Evolutionary conservation across 53 echinoderm and acorn worm species (phyloP).

Genomic region (Stichopus horrens): DNA sequence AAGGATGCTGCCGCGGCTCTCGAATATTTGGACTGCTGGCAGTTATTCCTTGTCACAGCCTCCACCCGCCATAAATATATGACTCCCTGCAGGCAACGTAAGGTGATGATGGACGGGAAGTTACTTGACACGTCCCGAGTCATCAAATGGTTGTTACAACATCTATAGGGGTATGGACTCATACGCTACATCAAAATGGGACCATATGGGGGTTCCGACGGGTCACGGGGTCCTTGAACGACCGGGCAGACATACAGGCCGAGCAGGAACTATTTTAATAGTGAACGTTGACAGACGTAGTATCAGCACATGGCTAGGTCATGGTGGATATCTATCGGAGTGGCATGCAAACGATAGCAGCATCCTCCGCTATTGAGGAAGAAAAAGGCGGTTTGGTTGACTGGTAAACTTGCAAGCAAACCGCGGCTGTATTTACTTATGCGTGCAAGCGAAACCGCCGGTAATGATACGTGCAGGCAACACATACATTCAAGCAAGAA

Average conservation of each 20-base stretch:
- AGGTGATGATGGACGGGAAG: constrained; percentile 23
- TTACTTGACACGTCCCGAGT: constrained; percentile 40
- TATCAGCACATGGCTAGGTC: background rate
- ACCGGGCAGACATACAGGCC: constrained; percentile 28
- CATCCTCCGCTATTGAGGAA: too few relatives aligned
- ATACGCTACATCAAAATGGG: constrained; percentile 28
- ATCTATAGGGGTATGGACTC: constrained; percentile 9
- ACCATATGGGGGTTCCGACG: constrained; percentile 35
- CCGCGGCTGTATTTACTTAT: background rate
- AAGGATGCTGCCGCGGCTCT: background rate
- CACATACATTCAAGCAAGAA: background rate
- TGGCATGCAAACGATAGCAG: background rate
- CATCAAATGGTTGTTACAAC: constrained; percentile 40
- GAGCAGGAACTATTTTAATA: constrained; percentile 38
- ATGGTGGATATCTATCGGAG: background rate
- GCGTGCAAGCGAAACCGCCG: background rate
- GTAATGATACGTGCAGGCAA: background rate
- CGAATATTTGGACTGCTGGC: constrained; percentile 2
- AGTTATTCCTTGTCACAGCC: constrained; percentile 18
- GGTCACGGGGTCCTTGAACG: constrained; percentile 43
- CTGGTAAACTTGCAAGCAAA: too few relatives aligned
- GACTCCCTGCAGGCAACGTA: constrained; percentile 30
- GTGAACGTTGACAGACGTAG: constrained; percentile 30
- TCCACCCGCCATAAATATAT: constrained; percentile 35
- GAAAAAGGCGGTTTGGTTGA: too few relatives aligned